phyloP scores from a whole-genome alignment of 2,888 invertebrate species.

The Pyrrhosoma nymphula region DNA sequence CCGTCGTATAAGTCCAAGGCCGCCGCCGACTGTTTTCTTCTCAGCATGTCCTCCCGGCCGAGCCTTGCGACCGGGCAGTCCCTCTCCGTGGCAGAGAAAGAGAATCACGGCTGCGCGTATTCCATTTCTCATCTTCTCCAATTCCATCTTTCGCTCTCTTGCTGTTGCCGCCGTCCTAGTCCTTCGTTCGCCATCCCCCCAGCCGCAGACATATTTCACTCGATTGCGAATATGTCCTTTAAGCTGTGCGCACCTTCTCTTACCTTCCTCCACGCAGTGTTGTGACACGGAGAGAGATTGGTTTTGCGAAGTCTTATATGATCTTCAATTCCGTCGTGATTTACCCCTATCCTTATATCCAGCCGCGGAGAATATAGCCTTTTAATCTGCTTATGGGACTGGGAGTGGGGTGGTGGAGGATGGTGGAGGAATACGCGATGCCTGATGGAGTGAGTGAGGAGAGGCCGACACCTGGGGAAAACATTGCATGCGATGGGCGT shows the following conservation, averaged over 20 bases:
- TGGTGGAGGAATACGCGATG: neutral
- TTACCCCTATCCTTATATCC: neutral
- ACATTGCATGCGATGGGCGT: neutral
- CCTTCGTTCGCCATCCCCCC: too few relatives aligned
- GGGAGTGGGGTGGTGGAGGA: neutral
- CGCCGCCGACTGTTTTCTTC: neutral
- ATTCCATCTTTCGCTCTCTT: neutral
- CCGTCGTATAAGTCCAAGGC: conserved; percentile 7
- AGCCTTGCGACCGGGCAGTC: neutral
- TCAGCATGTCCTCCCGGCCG: neutral
- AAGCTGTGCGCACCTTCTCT: neutral
- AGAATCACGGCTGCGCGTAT: conserved; percentile 19
- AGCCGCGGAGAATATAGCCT: neutral
- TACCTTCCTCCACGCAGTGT: neutral
- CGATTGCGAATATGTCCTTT: neutral
- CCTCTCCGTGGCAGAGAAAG: neutral
- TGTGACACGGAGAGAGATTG: conserved; percentile 17
- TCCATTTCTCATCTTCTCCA: neutral
- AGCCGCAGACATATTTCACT: neutral
- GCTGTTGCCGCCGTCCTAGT: neutral
- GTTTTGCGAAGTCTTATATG: neutral
- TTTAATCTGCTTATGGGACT: conserved; percentile 5
- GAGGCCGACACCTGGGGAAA: too few relatives aligned
- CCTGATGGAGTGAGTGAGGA: neutral
- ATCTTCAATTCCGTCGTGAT: conserved; percentile 22